Base-by-base conservation (phyloP, 2,888 invertebrate species). In the Brachyptera putata region DNA sequence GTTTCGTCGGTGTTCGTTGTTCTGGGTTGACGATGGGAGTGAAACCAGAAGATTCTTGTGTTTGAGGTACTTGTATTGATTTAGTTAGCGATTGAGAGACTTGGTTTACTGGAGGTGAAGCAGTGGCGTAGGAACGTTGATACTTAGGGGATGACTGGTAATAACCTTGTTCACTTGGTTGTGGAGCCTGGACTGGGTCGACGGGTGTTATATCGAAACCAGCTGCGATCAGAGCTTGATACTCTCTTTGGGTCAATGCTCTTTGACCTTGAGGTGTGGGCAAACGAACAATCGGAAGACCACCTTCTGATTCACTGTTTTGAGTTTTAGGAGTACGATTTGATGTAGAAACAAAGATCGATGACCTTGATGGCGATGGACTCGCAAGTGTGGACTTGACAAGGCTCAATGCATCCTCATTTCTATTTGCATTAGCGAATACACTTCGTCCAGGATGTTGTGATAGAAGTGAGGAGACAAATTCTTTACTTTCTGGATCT, bases 261-360 rank as follows among this genome's bases (percentile, higher is more conserved):
- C 66, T 43, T 37, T 66, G 65, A 4, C 64, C 63, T 26, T 64
- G 18, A 0, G 66, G 65, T 1, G 61, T 63, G 14, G 66, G 66
- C 7, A 66, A 56, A 24, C 61, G 61, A 21, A 66, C 62, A 0
- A 64, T 55, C 1, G 65, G 65, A 1, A 66, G n/a, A 9, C 34
- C 58, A 16, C 2, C 24, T 5, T 55, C 46, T 4, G 34, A 13
- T 1, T 63, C 59, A 4, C 49, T 26, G n/a, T 49, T 50, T 13
- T 37, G 48, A 3, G 11, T n/a, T 1, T 14, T 30, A 9, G 49
- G 18, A 3, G 21, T 11, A 34, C 41, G 30, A 21, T 21, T 60
- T 13, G 61, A 36, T 18, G 56, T 58, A 14, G 64, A 50, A 2
- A 64, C 64, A 46, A 50, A 63, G 16, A 64, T 64, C 11, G 64